phyloP scores from a whole-genome alignment of 2,797 vertebrate species.

The Cyprinodon diabolis region DNA sequence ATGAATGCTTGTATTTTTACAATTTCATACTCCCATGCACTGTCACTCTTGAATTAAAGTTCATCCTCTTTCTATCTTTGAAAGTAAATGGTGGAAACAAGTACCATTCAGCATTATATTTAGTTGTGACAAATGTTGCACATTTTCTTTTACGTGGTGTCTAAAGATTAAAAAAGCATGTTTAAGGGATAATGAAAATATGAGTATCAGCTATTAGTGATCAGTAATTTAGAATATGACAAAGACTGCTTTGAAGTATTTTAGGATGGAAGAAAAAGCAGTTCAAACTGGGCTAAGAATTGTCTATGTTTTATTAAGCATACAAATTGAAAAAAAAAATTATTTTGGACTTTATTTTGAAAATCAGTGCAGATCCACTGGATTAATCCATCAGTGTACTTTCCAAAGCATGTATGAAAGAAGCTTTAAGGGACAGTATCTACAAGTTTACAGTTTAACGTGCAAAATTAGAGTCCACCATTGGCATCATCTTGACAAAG shows the following conservation, averaged over 20 bases:
- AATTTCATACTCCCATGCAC: constrained; percentile 1
- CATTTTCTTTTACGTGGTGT: not conserved
- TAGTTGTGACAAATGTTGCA: not conserved
- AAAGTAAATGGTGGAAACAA: not conserved
- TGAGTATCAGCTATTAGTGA: not conserved
- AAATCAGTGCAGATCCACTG: constrained; percentile 35
- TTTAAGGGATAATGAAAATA: not conserved
- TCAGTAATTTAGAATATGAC: not conserved
- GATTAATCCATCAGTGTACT: constrained; percentile 32
- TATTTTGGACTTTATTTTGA: constrained; percentile 31
- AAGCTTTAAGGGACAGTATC: constrained; percentile 27
- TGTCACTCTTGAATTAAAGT: not conserved
- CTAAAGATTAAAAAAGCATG: not conserved
- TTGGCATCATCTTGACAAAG: too few species aligned
- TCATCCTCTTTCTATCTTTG: constrained; percentile 1
- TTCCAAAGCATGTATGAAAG: constrained; percentile 44
- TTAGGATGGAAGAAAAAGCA: too few species aligned
- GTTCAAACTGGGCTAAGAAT: not conserved
- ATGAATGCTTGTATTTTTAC: constrained; percentile 4
- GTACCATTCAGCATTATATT: not conserved
- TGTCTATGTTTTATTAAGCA: constrained; percentile 26
- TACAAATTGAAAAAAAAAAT: constrained; percentile 19
- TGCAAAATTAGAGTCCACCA: too few species aligned
- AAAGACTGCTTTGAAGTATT: not conserved
- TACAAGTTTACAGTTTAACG: too few species aligned